A percentile compares a stretch with the other conserved stretches of the same genome.
These are phyloP conservation scores for Tribolium madens DNA, from an alignment of 1,140 invertebrate genomes.

Conservation along the genomic window DNA sequence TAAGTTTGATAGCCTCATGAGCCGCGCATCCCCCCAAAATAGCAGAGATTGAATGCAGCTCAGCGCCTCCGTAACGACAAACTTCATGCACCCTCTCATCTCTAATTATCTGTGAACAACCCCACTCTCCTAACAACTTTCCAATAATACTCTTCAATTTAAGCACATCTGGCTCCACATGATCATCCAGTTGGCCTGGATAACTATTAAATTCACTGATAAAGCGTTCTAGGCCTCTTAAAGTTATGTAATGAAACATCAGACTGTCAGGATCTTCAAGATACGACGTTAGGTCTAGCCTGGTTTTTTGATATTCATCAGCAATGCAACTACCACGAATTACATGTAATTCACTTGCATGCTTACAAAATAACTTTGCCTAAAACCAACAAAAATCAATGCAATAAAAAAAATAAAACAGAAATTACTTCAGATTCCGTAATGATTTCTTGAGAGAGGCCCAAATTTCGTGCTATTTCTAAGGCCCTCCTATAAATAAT, in stretches of 20 bases:
- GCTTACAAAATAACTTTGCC: conserved; percentile 86
- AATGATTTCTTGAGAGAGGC: conserved; percentile 79
- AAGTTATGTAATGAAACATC: conserved; percentile 91
- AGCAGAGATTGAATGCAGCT: conserved; percentile 95
- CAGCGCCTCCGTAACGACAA: conserved; percentile 92
- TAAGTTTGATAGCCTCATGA: conserved; percentile 97
- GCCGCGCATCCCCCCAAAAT: conserved; percentile 93
- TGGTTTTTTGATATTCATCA: conserved; percentile 75
- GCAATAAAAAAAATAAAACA: too few species aligned
- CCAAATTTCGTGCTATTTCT: conserved; percentile 81
- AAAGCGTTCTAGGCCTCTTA: conserved; percentile 93
- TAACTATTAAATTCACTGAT: conserved; percentile 88
- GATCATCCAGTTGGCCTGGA: conserved; percentile 89
- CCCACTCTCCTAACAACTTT: conserved; percentile 87
- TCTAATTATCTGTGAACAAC: conserved; percentile 78
- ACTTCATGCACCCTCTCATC: conserved; percentile 97
- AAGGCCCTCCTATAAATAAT: conserved; percentile 84
- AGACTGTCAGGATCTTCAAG: conserved; percentile 85
- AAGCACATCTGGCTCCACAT: conserved; percentile 71
- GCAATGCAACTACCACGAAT: conserved; percentile 84
- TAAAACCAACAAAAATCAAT: conserved; percentile 40
- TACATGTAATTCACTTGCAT: conserved; percentile 83
- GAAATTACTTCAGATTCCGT: conserved; percentile 76
- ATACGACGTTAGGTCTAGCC: conserved; percentile 62
- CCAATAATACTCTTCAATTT: conserved; percentile 63